phyloP scores from a whole-genome alignment of 2,797 vertebrate genomes.

The Rhinoraja longicauda region DNA sequence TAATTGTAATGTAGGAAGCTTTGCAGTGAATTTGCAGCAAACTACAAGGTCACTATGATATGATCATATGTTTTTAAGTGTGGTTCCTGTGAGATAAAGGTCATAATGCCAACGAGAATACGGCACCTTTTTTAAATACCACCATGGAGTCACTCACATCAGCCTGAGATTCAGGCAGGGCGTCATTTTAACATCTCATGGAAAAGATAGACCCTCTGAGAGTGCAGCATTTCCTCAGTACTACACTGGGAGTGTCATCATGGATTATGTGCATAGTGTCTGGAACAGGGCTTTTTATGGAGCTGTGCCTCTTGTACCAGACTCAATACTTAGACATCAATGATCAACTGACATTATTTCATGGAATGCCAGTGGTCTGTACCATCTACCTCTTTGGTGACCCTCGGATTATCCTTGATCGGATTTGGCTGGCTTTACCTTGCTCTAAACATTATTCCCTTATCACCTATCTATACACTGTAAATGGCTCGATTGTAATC shows the following conservation, averaged over 20 bases:
- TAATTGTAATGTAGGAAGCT: neutral
- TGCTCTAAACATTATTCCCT: no score
- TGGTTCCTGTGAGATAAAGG: neutral
- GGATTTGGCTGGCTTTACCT: no score
- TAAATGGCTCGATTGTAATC: no score
- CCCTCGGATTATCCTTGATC: no score
- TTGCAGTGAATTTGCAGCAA: neutral
- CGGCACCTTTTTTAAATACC: neutral
- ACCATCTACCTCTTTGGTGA: no score
- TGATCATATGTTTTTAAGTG: neutral
- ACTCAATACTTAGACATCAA: neutral
- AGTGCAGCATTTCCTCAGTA: neutral
- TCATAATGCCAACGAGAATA: neutral
- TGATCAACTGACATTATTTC: no score
- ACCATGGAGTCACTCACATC: neutral
- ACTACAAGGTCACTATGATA: neutral
- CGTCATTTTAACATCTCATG: neutral
- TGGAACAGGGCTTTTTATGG: neutral
- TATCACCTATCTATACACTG: no score
- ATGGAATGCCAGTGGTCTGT: no score
- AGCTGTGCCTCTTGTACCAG: neutral
- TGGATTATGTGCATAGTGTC: neutral
- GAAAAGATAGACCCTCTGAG: neutral
- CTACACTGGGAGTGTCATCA: neutral
- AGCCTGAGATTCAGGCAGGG: neutral